Evolutionary conservation across 2,888 invertebrate species (phyloP), one percentile per base, ranked within the genome.

Genomic region (Parnassius smintheus): DNA sequence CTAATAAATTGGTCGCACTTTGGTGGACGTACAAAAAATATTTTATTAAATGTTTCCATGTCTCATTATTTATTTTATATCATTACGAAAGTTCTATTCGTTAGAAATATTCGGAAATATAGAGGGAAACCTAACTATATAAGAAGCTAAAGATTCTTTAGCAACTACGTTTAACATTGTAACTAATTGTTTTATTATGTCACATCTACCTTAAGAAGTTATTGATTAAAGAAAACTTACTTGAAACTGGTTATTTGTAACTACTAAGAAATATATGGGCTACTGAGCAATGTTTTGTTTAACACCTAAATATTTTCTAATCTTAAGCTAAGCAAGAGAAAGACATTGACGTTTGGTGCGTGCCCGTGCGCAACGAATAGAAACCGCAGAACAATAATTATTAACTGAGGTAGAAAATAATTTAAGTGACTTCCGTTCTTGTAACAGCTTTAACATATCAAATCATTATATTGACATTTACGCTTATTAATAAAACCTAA

Each of bases 111-210:
- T 49, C 12, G 11, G 45, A 46, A 44, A 18, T 56, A 46, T 18
- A 59, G n/a, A 41, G 59, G n/a, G 41, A 59, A 57, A 48, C 51
- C 50, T 53, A 62, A 58, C n/a, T 11, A 59, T 64, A 64, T 64
- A 64, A 64, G 59, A 64, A 56, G 59, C 63, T 63, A 61, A 46
- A 55, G 59, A 59, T 63, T 59, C 25, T 63, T 63, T n/a, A 56
- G 63, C 59, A 8, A 51, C 52, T 64, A 59, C 46, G 9, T 51
- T 56, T 41, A 42, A 45, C 56, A 56, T 51, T 48, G 51, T 18
- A 49, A 56, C 52, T 42, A 42, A 9, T 52, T 44, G 25, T 25
- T 25, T 25, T 25, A 25, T 54, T 59, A 61, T 57, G 49, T 51
- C 12, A 41, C 56, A 52, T 46, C 22, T 18, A 46, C 41, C 25